Evolutionary conservation across 2,113 vertebrate genomes (phyloP), one percentile per base, ranked within the genome.

Genomic region (Cryptotis parvus): DNA sequence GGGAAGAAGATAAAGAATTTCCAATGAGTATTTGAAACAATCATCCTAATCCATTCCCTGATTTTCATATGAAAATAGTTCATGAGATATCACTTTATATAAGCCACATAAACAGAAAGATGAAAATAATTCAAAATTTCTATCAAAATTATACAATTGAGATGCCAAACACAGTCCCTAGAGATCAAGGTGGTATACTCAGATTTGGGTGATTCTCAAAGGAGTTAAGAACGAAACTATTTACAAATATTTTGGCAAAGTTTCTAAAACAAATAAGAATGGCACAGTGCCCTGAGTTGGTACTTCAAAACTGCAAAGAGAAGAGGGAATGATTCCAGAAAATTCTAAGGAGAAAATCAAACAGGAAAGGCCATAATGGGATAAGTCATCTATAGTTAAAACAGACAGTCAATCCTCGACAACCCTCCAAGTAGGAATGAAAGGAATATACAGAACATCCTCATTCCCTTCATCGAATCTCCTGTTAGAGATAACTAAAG

Each of bases 181-280:
- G 69, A n/a, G 68, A 66, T 93, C 93, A 91, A 41, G 93, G 81
- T 27, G 77, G 45, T 35, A 78, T 16, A 66, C 33, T 45, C 49
- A 89, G 84, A 87, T 77, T 70, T 27, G 7, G 45, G 58, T 58
- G 68, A 65, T 63, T 41, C 74, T 58, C 77, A 89, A 26, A 80
- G 37, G n/a, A 43, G 31, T 84, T 84, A 95, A 70, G 45, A n/a
- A n/a, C n/a, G n/a, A 49, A 93, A 31, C 58, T 45, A 29, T 90
- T 83, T 90, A 85, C 31, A 55, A 91, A 90, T 29, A 9, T 72
- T 43, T 61, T 35, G 24, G 14, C 41, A 94, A 11, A 0, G 9
- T 82, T 93, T 93, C 33, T 66, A 72, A 84, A 49, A 90, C 86
- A 7, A 49, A 86, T 58, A 58, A 37, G 5, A 29, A 65, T 16